These are phyloP conservation scores for Aurelia sp. DNA, from an alignment of 30 jellyfish, hydroid and myxozoan species.

Conservation along the genomic window DNA sequence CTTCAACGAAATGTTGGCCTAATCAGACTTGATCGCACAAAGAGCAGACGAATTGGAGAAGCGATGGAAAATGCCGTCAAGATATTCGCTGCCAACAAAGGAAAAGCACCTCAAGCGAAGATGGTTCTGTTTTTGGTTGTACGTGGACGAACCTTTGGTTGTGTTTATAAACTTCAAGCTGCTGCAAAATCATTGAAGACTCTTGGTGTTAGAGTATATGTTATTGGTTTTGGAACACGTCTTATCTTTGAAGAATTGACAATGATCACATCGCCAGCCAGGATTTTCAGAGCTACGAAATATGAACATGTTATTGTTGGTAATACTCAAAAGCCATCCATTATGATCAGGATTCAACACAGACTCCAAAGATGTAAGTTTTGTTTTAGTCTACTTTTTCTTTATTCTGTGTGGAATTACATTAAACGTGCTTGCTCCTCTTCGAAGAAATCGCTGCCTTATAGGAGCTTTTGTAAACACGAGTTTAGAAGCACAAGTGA, in stretches of 20 bases:
- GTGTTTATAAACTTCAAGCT: slow-evolving; percentile 73
- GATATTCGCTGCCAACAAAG: slow-evolving; percentile 45
- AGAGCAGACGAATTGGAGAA: slow-evolving; percentile 68
- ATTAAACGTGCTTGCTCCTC: background rate
- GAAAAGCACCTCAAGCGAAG: slow-evolving; percentile 40
- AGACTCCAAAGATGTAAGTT: slow-evolving; percentile 74
- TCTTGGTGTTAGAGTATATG: slow-evolving; percentile 73
- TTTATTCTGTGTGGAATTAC: background rate
- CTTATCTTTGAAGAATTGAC: slow-evolving; percentile 67
- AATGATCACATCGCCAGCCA: slow-evolving; percentile 60
- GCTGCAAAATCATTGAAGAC: slow-evolving; percentile 64
- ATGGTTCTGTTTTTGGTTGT: slow-evolving; percentile 62
- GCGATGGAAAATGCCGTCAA: slow-evolving; percentile 60
- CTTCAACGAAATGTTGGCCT: slow-evolving; percentile 36
- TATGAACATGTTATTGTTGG: slow-evolving; percentile 73
- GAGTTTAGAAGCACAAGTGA: background rate
- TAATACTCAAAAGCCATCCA: slow-evolving; percentile 54
- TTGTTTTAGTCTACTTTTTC: background rate
- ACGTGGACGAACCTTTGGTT: slow-evolving; percentile 76
- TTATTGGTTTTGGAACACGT: slow-evolving; percentile 71
- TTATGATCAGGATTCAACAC: slow-evolving; percentile 63
- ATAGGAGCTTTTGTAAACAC: background rate
- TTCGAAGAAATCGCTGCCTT: background rate
- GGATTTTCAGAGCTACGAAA: slow-evolving; percentile 79
- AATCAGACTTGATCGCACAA: slow-evolving; percentile 34